A percentile compares a stretch with the other conserved stretches of the same genome.
Evolutionary conservation across 1,140 invertebrate species (phyloP).

Genomic region (honey bee (Apis mellifera)): DNA sequence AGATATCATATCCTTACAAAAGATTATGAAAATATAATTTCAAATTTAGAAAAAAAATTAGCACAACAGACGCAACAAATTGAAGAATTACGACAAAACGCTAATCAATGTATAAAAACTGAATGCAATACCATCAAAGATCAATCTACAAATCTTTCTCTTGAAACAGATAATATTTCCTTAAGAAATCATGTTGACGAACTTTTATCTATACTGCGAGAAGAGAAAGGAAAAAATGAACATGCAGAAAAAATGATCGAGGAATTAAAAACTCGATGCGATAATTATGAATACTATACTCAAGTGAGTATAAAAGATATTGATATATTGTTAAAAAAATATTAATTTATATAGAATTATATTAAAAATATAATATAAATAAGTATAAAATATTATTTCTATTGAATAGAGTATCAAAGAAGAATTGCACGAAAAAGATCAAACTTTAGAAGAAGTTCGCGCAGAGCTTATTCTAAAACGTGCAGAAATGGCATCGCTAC

Average conservation of each 20-base stretch:
- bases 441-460: slow-evolving; percentile 58
- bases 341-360: too few species aligned
- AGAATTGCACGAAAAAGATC: slow-evolving; percentile 55
- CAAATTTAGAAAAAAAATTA: slow-evolving; percentile 42
- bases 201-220: slow-evolving; percentile 41
- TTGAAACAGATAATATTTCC: background rate
- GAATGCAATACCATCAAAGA: background rate
- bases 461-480: slow-evolving; percentile 66
- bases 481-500: slow-evolving; percentile 63
- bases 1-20: slow-evolving; percentile 53
- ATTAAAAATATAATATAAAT: too few species aligned
- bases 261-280: slow-evolving; percentile 37
- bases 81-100: slow-evolving; percentile 25
- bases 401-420: slow-evolving; percentile 52
- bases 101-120: slow-evolving; percentile 26
- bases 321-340: background rate
- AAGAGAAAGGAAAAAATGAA: slow-evolving; percentile 32
- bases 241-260: slow-evolving; percentile 37
- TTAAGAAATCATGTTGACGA: slow-evolving; percentile 46
- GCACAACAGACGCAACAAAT: slow-evolving; percentile 30
- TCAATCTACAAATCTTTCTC: background rate
- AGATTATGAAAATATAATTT: slow-evolving; percentile 50
- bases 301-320: slow-evolving; percentile 35
- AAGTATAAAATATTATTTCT: background rate
- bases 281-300: slow-evolving; percentile 47